Evolutionary conservation across 2,888 invertebrate genomes (phyloP), one percentile per base, ranked within the genome.

Genomic region (Cephus pygmeus): DNA sequence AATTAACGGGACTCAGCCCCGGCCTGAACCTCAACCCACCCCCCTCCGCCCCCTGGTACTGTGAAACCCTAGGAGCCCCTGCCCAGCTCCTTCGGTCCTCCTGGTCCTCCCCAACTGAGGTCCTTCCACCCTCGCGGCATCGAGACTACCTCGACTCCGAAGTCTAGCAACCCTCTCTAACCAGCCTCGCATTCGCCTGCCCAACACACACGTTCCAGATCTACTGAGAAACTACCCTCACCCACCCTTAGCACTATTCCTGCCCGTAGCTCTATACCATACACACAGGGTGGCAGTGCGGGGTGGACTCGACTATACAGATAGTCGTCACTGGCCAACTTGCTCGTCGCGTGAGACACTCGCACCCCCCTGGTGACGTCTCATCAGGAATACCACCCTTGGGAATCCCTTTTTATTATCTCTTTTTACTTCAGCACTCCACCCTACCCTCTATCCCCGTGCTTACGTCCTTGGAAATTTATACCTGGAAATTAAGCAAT

Each of bases 1-100:
- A 91, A 91, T 91, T 91, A 91, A 91, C 91, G 91, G 88, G 87
- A 85, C 87, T 87, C 78, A 73, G 56, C 75, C 74, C 69, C 75
- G 30, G 75, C 77, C 75, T 75, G 73, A 75, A 75, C 77, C 34
- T 36, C 77, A 40, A 71, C 69, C 77, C 69, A 31, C 31, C 30
- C 34, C 11, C 71, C 34, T 11, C 11, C 71, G 2, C 12, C 71
- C 30, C 30, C 34, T 56, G 0, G 56, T 56, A 56, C 23, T 56
- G 23, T 56, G 56, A 56, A 56, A 56, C 56, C 56, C 56, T 23
- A 56, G 56, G 23, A 40, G 40, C 15, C 40, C 40, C 2, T 33
- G 71, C 33, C n/a, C 71, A 12, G 33, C 71, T 34, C 71, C 71
- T 31, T 34, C 23, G n/a, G 71, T 56, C 56, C 34, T 71, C 71